Evolutionary conservation across 2,888 invertebrate genomes (phyloP), one percentile per base, ranked within the genome.

Genomic region (Imbricaverruca yamaguchii): DNA sequence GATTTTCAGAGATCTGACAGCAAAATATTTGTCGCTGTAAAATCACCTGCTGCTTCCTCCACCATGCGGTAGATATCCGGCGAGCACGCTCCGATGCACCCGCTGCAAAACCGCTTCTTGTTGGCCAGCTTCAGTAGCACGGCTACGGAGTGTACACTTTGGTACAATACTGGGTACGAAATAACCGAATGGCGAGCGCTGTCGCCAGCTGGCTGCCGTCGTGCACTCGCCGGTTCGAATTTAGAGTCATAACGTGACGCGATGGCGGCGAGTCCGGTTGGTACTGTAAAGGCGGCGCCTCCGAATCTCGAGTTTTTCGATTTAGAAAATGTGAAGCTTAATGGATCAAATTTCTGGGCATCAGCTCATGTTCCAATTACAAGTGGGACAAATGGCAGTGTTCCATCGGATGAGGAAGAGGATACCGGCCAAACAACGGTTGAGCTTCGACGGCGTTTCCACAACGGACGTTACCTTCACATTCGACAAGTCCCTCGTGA

Each of bases 401-500:
- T 15, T 18, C 74, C 23, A 1, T 74, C 74, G 8, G 83, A 83
- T 63, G 83, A 82, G 81, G 83, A 83, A 63, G 83, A 83, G 81
- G 85, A 85, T n/a, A 83, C 86, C 10, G 86, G 87, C 84, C 86
- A 86, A 83, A 85, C 86, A 80, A 85, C 87, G 53, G 85, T 86
- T 81, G 86, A 86, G 80, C 84, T 87, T 69, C 86, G 86, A 82
- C 84, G 86, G 67, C 86, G 87, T 83, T 88, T 88, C 83, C 88
- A 88, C 84, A 85, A 85, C 82, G 87, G 87, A 79, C 85, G 88
- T 25, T 87, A 87, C 82, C 85, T 88, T 53, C 86, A 86, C 83
- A 86, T 88, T 80, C 87, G 87, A 82, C 87, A 88, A 84, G 84
- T 88, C 81, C 88, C 88, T 13, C 85, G 87, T 63, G 87, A 88